A percentile compares a stretch with the other conserved stretches of the same genome.
These are phyloP conservation scores for Caiman crocodilus DNA, from an alignment of 2,797 vertebrate genomes.

Conservation along the genomic window DNA sequence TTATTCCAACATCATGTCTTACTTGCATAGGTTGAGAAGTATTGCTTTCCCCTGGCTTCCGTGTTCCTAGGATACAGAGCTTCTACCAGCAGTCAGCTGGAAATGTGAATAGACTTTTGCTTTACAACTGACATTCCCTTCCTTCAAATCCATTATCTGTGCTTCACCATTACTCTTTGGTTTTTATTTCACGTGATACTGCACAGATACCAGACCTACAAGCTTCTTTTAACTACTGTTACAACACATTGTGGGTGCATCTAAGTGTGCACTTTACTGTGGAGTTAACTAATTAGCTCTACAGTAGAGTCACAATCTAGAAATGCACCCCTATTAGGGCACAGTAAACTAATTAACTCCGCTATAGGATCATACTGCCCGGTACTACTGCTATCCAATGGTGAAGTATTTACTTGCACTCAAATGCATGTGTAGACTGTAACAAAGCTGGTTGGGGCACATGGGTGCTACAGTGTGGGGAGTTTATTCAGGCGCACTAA, in stretches of 20 bases:
- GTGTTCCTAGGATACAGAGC: not conserved
- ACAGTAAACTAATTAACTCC: too few relatives aligned
- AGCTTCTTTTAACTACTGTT: not conserved
- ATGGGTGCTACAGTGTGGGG: too few relatives aligned
- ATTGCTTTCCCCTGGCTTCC: not conserved
- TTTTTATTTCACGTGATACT: not conserved
- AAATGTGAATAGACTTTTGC: not conserved
- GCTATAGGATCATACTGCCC: too few relatives aligned
- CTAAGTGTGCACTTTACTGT: too few relatives aligned
- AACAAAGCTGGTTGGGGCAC: too few relatives aligned
- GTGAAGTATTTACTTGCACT: too few relatives aligned
- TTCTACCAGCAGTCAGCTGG: not conserved
- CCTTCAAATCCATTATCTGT: not conserved
- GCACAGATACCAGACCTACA: not conserved
- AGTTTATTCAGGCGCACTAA: too few relatives aligned
- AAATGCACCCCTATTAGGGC: too few relatives aligned
- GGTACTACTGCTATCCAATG: too few relatives aligned
- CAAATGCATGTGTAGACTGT: too few relatives aligned
- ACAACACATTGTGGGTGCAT: not conserved
- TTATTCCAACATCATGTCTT: not conserved
- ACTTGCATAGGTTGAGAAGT: not conserved
- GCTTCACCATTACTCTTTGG: not conserved
- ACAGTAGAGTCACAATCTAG: too few relatives aligned
- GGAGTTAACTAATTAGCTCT: too few relatives aligned
- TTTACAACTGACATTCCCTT: not conserved